Evolutionary conservation across 2,113 vertebrate genomes (phyloP), one percentile per base, ranked within the genome.

Genomic region (Piaya cayana): DNA sequence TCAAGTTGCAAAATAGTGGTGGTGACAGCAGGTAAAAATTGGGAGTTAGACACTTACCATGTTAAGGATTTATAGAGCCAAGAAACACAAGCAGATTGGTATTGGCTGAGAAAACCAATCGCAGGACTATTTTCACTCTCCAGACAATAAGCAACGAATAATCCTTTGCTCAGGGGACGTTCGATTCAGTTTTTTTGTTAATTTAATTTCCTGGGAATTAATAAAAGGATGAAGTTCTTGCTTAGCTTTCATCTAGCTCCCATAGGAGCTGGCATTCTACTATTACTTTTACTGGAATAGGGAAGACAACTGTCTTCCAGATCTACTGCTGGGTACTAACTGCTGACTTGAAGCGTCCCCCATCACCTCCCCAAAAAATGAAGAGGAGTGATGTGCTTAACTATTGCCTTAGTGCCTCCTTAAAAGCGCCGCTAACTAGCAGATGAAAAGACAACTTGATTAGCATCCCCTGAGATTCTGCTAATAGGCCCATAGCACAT

Each of bases 381-480:
- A 80, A 86, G 47, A 78, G 59, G 45, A 86, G 81, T 7, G 14
- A 53, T 0, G 0, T 16, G 11, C 11, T 65, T 26, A 86, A 92
- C 58, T 22, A 92, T n/a, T 86, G 64, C 53, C 58, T 76, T 53
- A 63, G 76, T 49, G 52, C 39, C 49, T 94, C 69, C 82, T 94
- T 88, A 58, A 83, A 74, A 82, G 21, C 47, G 71, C 82, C 77
- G 60, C 65, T 30, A 37, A 39, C 27, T 68, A 39, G 52, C 50
- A 91, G 50, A 68, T 62, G 30, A 69, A 91, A 86, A 79, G 71
- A 49, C 71, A 88, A 30, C 60, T 58, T 93, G 93, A 90, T 95
- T 90, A 92, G 52, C 56, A 58, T 88, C 74, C 94, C 86, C 53
- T n/a, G 80, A 56, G 93, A 81, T 36, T 5, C 52, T 86, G 67